Evolutionary conservation across 2,797 vertebrate species (phyloP).

Genomic region (Eulemur albifrons): DNA sequence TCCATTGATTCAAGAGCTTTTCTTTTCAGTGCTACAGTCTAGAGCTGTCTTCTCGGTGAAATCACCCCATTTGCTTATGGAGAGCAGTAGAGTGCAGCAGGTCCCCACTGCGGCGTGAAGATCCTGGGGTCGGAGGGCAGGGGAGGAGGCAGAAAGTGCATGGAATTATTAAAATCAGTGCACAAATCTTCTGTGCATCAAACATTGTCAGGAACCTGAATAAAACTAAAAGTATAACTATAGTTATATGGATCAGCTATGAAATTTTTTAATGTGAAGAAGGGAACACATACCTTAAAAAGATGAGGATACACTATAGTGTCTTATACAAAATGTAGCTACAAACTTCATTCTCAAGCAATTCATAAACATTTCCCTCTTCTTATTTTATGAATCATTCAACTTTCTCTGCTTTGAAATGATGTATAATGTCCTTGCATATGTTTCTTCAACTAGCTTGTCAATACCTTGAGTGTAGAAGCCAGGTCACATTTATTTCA

Average conservation of each 20-base stretch:
- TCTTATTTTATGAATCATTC: background rate
- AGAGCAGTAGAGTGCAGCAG: background rate
- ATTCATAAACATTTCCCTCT: background rate
- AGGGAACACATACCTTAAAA: background rate
- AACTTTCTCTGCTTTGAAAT: constrained; percentile 19
- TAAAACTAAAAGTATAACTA: background rate
- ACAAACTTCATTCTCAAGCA: background rate
- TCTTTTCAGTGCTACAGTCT: background rate
- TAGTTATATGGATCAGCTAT: background rate
- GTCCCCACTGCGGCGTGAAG: background rate
- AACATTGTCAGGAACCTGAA: background rate
- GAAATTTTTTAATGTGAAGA: background rate
- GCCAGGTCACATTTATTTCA: background rate
- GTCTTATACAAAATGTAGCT: background rate
- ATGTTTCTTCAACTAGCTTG: background rate
- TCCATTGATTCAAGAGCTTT: background rate
- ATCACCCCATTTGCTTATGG: background rate
- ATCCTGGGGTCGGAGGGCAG: background rate
- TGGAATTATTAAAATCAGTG: background rate
- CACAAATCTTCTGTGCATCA: background rate
- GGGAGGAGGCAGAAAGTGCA: background rate
- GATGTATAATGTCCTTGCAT: background rate
- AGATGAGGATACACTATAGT: background rate
- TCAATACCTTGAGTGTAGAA: background rate
- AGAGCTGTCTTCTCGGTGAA: background rate